These are phyloP conservation scores for Lepidurus apus DNA, from an alignment of 1,140 invertebrate species.

Conservation along the genomic window DNA sequence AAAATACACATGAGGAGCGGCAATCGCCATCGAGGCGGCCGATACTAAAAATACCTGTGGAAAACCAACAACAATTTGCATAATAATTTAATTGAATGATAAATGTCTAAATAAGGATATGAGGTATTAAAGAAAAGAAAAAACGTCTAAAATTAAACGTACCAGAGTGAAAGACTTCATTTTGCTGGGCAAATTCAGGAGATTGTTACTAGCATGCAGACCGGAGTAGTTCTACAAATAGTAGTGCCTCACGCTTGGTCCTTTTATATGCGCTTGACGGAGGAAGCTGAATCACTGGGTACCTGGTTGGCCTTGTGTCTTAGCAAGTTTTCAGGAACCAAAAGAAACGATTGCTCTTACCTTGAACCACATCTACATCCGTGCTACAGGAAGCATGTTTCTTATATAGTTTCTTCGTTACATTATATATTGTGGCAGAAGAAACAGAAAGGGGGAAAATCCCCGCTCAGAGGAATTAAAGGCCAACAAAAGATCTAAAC, in stretches of 20 bases:
- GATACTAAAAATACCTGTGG: neutral
- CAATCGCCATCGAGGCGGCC: neutral
- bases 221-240: neutral
- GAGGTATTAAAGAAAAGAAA: too few species aligned
- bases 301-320: conserved; percentile 4
- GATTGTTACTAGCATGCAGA: neutral
- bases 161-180: too few species aligned
- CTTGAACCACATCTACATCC: conserved; percentile 14
- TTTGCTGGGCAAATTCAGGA: neutral
- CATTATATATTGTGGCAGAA: neutral
- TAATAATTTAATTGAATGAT: too few species aligned
- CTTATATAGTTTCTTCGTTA: neutral
- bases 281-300: conserved; percentile 4
- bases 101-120: too few species aligned
- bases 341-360: neutral
- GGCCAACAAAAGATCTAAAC: neutral
- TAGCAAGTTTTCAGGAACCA: neutral
- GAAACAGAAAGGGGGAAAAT: neutral
- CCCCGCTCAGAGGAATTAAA: neutral
- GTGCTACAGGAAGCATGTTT: neutral
- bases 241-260: neutral
- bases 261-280: neutral
- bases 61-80: too few species aligned
- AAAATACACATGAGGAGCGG: neutral
- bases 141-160: too few species aligned